Conservation (phyloP, 1,140 invertebrate species). For the Apis dorsata region DNA sequence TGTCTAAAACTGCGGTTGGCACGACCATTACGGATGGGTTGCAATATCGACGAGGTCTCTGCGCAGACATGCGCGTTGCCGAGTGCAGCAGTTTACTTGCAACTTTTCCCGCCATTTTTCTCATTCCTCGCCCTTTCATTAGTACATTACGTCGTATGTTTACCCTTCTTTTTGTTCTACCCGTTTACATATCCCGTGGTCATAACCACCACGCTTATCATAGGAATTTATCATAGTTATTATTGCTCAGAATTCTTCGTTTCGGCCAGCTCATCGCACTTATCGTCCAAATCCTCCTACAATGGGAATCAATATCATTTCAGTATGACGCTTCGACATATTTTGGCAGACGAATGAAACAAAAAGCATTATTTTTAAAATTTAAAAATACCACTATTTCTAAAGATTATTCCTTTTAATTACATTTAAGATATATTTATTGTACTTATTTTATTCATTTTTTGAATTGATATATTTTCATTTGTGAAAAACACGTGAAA, state of each 20-base stretch:
- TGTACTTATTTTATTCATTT: not conserved
- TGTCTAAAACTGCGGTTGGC: slow-evolving; percentile 38
- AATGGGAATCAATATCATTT: slow-evolving; percentile 62
- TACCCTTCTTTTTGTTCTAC: slow-evolving; percentile 10
- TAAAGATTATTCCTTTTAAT: not conserved
- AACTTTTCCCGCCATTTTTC: slow-evolving; percentile 68
- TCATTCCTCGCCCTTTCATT: slow-evolving; percentile 15
- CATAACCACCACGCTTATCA: slow-evolving; percentile 8
- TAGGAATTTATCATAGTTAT: slow-evolving; percentile 20
- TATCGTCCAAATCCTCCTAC: slow-evolving; percentile 82
- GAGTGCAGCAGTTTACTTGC: slow-evolving; percentile 9
- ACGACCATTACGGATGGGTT: slow-evolving; percentile 40
- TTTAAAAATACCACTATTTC: not conserved
- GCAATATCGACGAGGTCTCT: slow-evolving; percentile 61
- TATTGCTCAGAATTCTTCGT: slow-evolving; percentile 56
- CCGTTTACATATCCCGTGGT: slow-evolving; percentile 23
- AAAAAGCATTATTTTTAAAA: too few species aligned
- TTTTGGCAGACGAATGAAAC: not conserved
- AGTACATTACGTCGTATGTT: not conserved
- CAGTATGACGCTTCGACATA: not conserved
- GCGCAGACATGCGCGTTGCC: slow-evolving; percentile 50
- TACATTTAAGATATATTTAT: not conserved
- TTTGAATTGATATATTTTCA: too few species aligned
- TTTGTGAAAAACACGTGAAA: too few species aligned
- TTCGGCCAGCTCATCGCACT: slow-evolving; percentile 81